A percentile compares a stretch with the other conserved stretches of the same genome.
Evolutionary conservation across 2,113 vertebrate species (phyloP).

Genomic region (Sigmodon hispidus): DNA sequence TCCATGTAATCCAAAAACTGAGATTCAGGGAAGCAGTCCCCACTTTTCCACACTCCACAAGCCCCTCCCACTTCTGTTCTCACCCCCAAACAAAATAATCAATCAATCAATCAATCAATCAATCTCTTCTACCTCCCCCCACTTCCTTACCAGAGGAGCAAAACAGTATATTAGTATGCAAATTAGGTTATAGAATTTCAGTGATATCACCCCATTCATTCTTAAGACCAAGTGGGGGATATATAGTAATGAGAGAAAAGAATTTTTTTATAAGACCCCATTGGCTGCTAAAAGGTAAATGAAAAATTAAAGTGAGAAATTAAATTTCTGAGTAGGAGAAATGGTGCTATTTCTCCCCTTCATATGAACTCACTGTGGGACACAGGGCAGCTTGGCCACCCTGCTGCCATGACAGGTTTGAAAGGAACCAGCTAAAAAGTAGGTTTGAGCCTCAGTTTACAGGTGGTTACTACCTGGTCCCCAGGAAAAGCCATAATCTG

Average conservation of each 20-base stretch:
- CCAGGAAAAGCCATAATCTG: too few species aligned
- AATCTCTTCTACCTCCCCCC: neutral
- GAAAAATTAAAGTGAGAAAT: slow-evolving; percentile 40
- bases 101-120: neutral
- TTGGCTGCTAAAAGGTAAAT: neutral
- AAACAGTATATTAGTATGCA: neutral
- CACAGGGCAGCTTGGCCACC: too few species aligned
- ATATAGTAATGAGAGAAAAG: slow-evolving; percentile 1
- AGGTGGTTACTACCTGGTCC: too few species aligned
- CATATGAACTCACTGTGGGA: slow-evolving; percentile 26
- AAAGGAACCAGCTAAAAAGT: too few species aligned
- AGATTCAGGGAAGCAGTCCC: neutral
- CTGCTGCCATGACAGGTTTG: too few species aligned
- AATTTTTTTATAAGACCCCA: slow-evolving; percentile 13
- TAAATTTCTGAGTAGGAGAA: slow-evolving; percentile 25
- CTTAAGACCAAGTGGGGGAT: neutral
- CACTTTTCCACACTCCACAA: neutral
- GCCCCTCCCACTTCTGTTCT: neutral
- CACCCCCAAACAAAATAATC: neutral
- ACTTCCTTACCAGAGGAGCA: neutral
- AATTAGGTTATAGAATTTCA: neutral
- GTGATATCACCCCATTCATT: neutral
- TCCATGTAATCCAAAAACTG: neutral
- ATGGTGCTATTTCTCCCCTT: slow-evolving; percentile 15
- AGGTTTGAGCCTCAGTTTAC: too few species aligned